Conservation (phyloP, 2,888 invertebrate species). For the Pemphredon lugubris region DNA sequence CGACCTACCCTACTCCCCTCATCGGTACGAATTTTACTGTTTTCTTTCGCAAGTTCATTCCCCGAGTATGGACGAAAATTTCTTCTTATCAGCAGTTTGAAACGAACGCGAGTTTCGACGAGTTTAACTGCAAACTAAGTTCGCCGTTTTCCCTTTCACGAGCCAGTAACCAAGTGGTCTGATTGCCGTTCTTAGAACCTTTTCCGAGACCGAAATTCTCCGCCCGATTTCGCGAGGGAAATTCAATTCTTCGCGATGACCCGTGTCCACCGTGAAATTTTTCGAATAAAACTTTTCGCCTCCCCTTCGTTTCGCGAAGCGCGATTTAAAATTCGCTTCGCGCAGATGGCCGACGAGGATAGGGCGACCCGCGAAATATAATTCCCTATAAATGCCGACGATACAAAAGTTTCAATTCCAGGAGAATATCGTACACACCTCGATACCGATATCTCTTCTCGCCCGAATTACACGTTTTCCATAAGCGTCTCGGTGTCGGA, state of each 20-base stretch:
- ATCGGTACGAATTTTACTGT: not conserved
- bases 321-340: too few species aligned
- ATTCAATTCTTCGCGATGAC: slow-evolving; percentile 7
- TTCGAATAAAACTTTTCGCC: not conserved
- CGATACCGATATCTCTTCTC: too few species aligned
- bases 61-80: slow-evolving; percentile 6
- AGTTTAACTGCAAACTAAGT: slow-evolving; percentile 33
- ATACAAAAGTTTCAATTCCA: too few species aligned
- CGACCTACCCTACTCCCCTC: too few species aligned
- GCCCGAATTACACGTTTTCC: too few species aligned
- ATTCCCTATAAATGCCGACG: too few species aligned
- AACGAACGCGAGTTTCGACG: slow-evolving; percentile 58
- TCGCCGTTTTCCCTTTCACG: slow-evolving; percentile 19
- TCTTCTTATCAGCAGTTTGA: slow-evolving; percentile 24
- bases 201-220: slow-evolving; percentile 11
- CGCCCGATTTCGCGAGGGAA: slow-evolving; percentile 5
- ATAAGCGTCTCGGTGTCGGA: too few species aligned
- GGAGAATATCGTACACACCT: too few species aligned
- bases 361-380: too few species aligned
- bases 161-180: slow-evolving; percentile 10
- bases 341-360: too few species aligned
- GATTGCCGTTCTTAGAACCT: slow-evolving; percentile 5
- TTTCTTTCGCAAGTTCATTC: not conserved
- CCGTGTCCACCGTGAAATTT: not conserved
- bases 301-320: not conserved